phyloP scores from a whole-genome alignment of 2,797 vertebrate genomes.

The Channa striata region DNA sequence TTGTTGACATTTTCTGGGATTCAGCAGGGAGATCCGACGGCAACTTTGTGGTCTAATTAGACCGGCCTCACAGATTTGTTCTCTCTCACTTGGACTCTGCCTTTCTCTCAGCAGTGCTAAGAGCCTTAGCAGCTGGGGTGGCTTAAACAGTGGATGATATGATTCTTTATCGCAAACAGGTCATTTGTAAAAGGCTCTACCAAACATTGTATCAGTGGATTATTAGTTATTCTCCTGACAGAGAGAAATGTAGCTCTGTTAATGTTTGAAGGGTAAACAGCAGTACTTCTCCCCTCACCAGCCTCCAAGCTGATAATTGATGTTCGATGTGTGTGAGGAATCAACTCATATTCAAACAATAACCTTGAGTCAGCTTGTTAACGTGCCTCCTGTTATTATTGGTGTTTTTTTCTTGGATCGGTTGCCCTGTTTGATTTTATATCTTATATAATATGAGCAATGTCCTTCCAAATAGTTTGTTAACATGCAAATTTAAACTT shows the following conservation, averaged over 20 bases:
- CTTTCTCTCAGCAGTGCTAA: slow-evolving; percentile 45
- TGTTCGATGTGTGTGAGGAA: slow-evolving; percentile 10
- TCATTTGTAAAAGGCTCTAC: neutral
- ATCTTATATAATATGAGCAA: neutral
- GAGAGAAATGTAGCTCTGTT: slow-evolving; percentile 42
- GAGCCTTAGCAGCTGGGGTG: neutral
- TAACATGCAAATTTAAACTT: neutral
- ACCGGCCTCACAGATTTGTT: slow-evolving; percentile 64
- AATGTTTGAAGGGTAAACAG: slow-evolving; percentile 56
- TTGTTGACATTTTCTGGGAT: slow-evolving; percentile 82
- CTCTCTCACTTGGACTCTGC: slow-evolving; percentile 55
- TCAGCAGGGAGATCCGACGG: slow-evolving; percentile 65
- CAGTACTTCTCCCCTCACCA: slow-evolving; percentile 4
- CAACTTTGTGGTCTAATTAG: slow-evolving; percentile 76
- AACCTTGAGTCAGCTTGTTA: slow-evolving; percentile 36
- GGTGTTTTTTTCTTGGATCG: slow-evolving; percentile 12
- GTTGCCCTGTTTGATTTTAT: slow-evolving; percentile 5
- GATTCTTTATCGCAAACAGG: slow-evolving; percentile 21
- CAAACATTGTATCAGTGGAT: slow-evolving; percentile 15
- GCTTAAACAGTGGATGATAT: slow-evolving; percentile 4
- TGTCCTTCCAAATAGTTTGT: slow-evolving; percentile 4
- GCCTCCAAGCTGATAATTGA: slow-evolving; percentile 31
- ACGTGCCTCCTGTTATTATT: slow-evolving; percentile 9
- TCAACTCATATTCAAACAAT: slow-evolving; percentile 30
- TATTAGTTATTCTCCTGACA: slow-evolving; percentile 30